Percentiles rank a stretch among this genome's conserved stretches.
Conservation (phyloP, 1,140 invertebrate species). For the Schlechtendalia chinensis region DNA sequence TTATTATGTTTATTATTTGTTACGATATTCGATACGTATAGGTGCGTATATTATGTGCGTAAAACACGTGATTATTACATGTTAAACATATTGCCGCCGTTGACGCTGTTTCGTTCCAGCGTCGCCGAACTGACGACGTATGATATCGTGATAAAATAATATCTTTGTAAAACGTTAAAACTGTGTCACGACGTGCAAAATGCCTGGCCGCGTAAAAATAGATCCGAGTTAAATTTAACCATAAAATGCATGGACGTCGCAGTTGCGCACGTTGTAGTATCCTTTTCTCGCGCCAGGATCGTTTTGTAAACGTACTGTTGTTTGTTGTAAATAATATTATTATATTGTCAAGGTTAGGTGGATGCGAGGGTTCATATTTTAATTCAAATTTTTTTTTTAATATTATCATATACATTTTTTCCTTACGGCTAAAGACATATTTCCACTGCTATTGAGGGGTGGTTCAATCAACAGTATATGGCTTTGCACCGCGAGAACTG, state of each 20-base stretch:
- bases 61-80: no score
- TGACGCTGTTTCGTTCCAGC: background rate
- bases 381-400: no score
- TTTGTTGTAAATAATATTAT: background rate
- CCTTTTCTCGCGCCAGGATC: background rate
- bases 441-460: no score
- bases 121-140: background rate
- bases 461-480: no score
- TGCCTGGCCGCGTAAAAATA: constrained; percentile 47
- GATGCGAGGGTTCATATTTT: no score
- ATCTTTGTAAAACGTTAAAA: background rate
- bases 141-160: background rate
- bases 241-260: background rate
- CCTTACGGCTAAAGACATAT: no score
- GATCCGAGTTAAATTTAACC: constrained; percentile 38
- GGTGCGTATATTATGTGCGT: no score
- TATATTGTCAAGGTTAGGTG: background rate
- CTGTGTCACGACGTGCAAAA: background rate
- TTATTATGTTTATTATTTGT: no score
- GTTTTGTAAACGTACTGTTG: no score
- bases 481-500: no score
- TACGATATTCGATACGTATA: no score
- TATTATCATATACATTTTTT: no score
- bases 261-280: background rate
- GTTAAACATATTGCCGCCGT: background rate